phyloP scores from a whole-genome alignment of 2,888 invertebrate genomes.

The Diaperis boleti region DNA sequence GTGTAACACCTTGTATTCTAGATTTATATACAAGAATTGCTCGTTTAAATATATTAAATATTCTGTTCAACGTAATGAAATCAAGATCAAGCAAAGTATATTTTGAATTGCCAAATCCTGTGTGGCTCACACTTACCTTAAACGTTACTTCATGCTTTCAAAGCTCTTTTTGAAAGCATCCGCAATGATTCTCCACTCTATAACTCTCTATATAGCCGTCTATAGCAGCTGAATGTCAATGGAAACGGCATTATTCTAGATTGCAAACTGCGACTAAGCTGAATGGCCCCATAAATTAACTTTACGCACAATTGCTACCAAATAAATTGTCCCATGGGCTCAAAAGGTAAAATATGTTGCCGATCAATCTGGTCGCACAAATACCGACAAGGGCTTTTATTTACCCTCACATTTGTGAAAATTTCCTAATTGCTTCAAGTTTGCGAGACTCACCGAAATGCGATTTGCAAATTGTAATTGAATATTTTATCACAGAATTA shows the following conservation, averaged over 20 bases:
- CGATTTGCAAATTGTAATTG: conserved; percentile 21
- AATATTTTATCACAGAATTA: conserved; percentile 24
- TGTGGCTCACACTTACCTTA: too few species aligned
- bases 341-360: conserved; percentile 54
- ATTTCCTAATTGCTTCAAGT: conserved; percentile 12
- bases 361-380: conserved; percentile 46
- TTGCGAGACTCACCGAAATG: not conserved
- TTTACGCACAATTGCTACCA: conserved; percentile 58
- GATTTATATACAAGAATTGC: too few species aligned
- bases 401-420: conserved; percentile 11
- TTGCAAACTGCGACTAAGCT: conserved; percentile 42
- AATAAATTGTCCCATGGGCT: conserved; percentile 54
- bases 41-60: too few species aligned
- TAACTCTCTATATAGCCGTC: conserved; percentile 15
- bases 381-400: conserved; percentile 31
- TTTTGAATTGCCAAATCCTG: too few species aligned
- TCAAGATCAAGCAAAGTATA: too few species aligned
- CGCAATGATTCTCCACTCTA: conserved; percentile 18
- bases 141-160: too few species aligned
- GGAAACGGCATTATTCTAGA: conserved; percentile 43
- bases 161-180: too few species aligned
- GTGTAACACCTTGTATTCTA: too few species aligned
- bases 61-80: too few species aligned
- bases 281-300: conserved; percentile 56
- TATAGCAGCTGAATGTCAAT: conserved; percentile 36